Evolutionary conservation across 2,797 vertebrate species (phyloP).

Genomic region (Todus mexicanus): DNA sequence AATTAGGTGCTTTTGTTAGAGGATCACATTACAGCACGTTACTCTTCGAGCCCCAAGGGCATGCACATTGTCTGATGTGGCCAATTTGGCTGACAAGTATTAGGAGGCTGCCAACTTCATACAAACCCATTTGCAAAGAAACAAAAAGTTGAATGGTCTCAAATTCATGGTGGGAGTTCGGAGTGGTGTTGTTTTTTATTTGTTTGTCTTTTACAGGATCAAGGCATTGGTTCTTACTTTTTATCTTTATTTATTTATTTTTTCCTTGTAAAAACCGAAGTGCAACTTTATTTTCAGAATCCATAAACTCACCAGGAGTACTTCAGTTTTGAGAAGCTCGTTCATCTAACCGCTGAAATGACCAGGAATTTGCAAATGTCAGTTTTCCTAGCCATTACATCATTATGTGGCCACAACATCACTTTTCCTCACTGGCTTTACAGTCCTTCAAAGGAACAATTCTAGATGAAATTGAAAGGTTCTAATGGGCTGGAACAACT

Average conservation of each 20-base stretch:
- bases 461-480: background rate
- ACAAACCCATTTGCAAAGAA: background rate
- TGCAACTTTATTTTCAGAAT: background rate
- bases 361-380: background rate
- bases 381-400: background rate
- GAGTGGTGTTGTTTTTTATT: background rate
- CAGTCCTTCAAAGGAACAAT: background rate
- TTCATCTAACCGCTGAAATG: background rate
- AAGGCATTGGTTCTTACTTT: background rate
- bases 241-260: background rate
- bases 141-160: background rate
- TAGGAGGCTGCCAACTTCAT: constrained; percentile 11
- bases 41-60: constrained; percentile 13
- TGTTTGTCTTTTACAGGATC: background rate
- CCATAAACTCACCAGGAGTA: background rate
- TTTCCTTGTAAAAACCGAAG: background rate
- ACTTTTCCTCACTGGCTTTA: background rate
- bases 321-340: background rate
- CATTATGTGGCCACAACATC: background rate
- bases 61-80: background rate
- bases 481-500: background rate
- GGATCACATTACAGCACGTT: constrained; percentile 3
- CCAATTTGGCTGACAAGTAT: constrained; percentile 13
- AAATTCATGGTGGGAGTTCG: background rate
- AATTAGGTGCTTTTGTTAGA: constrained; percentile 52